These are phyloP conservation scores for Leuciscus idus DNA, from an alignment of 2,113 vertebrate genomes.

Conservation along the genomic window DNA sequence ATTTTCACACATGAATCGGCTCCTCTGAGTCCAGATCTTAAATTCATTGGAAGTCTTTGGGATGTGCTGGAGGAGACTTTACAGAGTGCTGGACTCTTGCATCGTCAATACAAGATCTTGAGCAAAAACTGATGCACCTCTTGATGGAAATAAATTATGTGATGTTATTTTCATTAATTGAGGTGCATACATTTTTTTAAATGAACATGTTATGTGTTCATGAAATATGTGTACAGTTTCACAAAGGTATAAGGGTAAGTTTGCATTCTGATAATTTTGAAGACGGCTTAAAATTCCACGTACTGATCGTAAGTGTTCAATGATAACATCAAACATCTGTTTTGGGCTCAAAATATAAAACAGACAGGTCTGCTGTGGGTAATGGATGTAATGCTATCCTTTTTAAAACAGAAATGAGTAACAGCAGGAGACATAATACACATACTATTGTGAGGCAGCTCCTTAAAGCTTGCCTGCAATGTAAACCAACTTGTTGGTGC, in stretches of 20 bases:
- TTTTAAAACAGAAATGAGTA: background rate
- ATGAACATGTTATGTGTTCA: background rate
- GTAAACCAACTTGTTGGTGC: conserved; percentile 17
- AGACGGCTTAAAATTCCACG: background rate
- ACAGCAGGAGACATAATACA: background rate
- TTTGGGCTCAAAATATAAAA: background rate
- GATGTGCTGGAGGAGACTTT: no score
- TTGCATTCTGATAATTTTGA: background rate
- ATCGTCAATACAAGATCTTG: no score
- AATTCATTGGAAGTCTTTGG: no score
- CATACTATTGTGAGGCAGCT: background rate
- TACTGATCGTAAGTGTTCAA: background rate
- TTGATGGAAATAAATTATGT: no score
- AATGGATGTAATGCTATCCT: background rate
- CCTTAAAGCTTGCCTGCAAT: conserved; percentile 9
- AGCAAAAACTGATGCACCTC: no score
- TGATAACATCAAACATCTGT: background rate
- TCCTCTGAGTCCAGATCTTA: no score
- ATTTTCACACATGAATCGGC: no score
- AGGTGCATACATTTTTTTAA: background rate
- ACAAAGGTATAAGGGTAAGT: background rate
- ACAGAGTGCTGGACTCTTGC: no score
- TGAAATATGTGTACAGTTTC: background rate
- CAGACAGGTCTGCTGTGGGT: background rate
- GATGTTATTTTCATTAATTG: no score